Evolutionary conservation across 1,140 invertebrate genomes (phyloP), one percentile per base, ranked within the genome.

Genomic region (Paracyclopina nana): DNA sequence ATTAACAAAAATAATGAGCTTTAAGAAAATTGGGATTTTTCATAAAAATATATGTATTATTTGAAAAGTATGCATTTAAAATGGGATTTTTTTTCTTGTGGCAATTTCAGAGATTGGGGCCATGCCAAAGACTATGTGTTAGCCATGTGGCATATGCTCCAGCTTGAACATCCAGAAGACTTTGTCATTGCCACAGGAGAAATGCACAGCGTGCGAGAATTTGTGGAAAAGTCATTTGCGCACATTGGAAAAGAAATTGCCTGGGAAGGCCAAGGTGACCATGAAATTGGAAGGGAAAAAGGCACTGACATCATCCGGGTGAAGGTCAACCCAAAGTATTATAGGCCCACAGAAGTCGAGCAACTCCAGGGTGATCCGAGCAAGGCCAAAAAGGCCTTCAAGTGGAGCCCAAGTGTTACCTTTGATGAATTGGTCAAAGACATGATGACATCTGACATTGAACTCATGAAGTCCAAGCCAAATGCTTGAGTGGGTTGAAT

Each of bases 61-160:
- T n/a, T n/a, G n/a, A n/a, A n/a, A n/a, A n/a, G n/a, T n/a, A n/a
- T n/a, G n/a, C n/a, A n/a, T n/a, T n/a, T n/a, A n/a, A n/a, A n/a
- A n/a, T n/a, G n/a, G n/a, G n/a, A n/a, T n/a, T n/a, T n/a, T n/a
- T n/a, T n/a, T n/a, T n/a, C n/a, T n/a, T n/a, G n/a, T n/a, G n/a
- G n/a, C n/a, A n/a, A n/a, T n/a, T n/a, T n/a, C n/a, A n/a, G 95
- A 60, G 95, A 99, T 67, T 99, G 95, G 95, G 95, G 95, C 9
- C 95, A 99, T 71, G 95, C 95, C 0, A 87, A 78, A 16, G n/a
- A 54, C 30, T 56, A 34, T 59, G 63, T 67, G 5, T 60, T 91
- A 81, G 94, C 91, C 9, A 99, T 99, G 95, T 99, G 92, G 92
- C 64, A 92, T 60, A 99, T 99, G 85, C 68, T 99, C n/a, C 95